Evolutionary conservation across 2,113 vertebrate species (phyloP).

Genomic region (Cavia porcellus): DNA sequence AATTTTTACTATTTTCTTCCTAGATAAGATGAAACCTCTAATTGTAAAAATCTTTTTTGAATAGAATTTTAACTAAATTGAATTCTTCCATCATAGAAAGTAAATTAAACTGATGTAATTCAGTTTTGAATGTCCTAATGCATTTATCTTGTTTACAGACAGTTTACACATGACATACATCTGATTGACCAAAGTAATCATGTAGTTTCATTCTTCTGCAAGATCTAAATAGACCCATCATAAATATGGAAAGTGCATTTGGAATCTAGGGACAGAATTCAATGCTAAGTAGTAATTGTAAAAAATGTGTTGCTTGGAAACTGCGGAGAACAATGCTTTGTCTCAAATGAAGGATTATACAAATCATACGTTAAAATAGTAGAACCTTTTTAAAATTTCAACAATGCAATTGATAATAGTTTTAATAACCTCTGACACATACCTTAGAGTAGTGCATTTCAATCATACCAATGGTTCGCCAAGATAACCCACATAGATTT

Average conservation of each 20-base stretch:
- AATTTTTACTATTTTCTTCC: conserved; percentile 52
- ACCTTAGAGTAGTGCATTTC: conserved; percentile 69
- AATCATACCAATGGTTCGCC: conserved; percentile 70
- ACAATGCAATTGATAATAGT: conserved; percentile 69
- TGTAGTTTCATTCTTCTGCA: conserved; percentile 38
- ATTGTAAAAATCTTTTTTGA: conserved; percentile 45
- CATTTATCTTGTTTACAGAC: conserved; percentile 66
- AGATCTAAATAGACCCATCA: conserved; percentile 59
- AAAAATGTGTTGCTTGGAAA: conserved; percentile 81
- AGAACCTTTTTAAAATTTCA: conserved; percentile 78
- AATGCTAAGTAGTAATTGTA: conserved; percentile 81
- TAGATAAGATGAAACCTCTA: conserved; percentile 63
- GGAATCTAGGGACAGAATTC: conserved; percentile 78
- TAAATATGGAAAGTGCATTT: conserved; percentile 63
- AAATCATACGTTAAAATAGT: conserved; percentile 81
- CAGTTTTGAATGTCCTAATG: conserved; percentile 63
- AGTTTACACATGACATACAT: conserved; percentile 28
- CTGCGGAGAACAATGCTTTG: conserved; percentile 80
- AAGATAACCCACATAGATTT: conserved; percentile 67
- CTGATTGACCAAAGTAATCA: conserved; percentile 28
- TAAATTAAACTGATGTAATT: conserved; percentile 27
- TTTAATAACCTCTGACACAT: conserved; percentile 80
- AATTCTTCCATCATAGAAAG: conserved; percentile 51
- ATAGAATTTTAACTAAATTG: conserved; percentile 34
- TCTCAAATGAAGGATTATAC: conserved; percentile 81